phyloP scores from a whole-genome alignment of 2,113 vertebrate genomes.

The Ifrita kowaldi region DNA sequence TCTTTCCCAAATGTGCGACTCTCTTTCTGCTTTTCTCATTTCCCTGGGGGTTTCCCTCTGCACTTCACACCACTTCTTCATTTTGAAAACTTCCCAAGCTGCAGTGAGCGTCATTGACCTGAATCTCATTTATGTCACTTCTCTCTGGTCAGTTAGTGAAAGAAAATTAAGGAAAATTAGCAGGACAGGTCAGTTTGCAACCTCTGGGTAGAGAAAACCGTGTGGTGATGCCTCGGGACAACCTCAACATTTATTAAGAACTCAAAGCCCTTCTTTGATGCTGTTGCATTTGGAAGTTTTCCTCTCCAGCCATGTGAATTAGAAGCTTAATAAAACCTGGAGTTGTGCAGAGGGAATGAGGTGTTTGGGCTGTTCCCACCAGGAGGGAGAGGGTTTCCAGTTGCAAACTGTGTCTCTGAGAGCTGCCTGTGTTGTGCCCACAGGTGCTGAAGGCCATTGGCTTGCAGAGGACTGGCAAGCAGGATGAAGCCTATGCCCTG shows the following conservation, averaged over 20 bases:
- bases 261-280: neutral
- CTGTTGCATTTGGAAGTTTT: neutral
- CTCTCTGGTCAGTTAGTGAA: neutral
- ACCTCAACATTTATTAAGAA: neutral
- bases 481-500: conserved; percentile 91
- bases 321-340: neutral
- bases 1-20: neutral
- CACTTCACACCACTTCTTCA: neutral
- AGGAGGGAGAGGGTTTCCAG: neutral
- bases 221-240: neutral
- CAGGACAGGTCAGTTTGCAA: neutral
- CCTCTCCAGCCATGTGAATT: neutral
- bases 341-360: neutral
- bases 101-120: neutral
- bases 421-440: neutral
- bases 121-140: neutral
- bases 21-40: neutral
- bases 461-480: conserved; percentile 92
- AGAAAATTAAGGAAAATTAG: neutral
- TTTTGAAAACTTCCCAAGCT: neutral
- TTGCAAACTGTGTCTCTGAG: neutral
- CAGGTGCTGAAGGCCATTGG: conserved; percentile 97
- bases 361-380: neutral
- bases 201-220: neutral
- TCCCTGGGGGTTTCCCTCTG: neutral